Conservation (phyloP, 2,888 invertebrate species). For the Coleophora flavipennella region DNA sequence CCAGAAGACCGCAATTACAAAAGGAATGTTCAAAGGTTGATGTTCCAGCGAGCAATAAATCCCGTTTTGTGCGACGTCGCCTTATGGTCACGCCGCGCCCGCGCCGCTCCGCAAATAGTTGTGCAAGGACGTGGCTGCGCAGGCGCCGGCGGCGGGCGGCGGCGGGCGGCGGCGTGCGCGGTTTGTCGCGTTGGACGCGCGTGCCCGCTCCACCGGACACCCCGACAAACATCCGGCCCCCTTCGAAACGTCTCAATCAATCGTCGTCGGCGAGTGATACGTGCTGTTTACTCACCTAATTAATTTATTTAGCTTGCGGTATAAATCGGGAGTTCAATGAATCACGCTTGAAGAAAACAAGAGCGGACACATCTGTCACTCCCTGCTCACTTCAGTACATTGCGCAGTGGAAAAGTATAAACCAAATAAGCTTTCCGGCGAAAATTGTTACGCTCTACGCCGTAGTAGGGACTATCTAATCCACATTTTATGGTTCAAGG, state of each 20-base stretch:
- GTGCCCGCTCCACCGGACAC: slow-evolving; percentile 23
- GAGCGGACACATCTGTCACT: no score
- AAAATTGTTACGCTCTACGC: no score
- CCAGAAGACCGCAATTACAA: slow-evolving; percentile 27
- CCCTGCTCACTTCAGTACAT: no score
- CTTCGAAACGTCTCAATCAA: slow-evolving; percentile 17
- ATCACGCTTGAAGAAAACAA: no score
- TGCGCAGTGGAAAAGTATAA: no score
- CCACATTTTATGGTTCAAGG: no score
- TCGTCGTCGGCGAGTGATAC: slow-evolving; percentile 2
- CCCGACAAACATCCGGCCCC: slow-evolving; percentile 34
- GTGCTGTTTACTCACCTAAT: no score
- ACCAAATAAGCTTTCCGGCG: no score
- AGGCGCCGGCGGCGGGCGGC: slow-evolving; percentile 58
- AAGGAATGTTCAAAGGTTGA: slow-evolving; percentile 44
- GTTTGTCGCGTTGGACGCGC: slow-evolving; percentile 40
- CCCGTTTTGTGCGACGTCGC: slow-evolving; percentile 25
- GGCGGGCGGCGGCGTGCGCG: slow-evolving; percentile 37
- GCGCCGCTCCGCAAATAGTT: slow-evolving; percentile 48
- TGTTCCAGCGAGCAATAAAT: slow-evolving; percentile 53
- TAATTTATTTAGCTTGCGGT: not conserved
- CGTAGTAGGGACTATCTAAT: no score
- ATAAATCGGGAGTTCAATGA: no score
- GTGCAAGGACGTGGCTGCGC: no score
- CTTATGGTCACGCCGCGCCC: slow-evolving; percentile 26